Percentiles rank a stretch among this genome's conserved stretches.
These are phyloP conservation scores for Suillia variegata DNA, from an alignment of 2,888 invertebrate genomes.

Conservation along the genomic window DNA sequence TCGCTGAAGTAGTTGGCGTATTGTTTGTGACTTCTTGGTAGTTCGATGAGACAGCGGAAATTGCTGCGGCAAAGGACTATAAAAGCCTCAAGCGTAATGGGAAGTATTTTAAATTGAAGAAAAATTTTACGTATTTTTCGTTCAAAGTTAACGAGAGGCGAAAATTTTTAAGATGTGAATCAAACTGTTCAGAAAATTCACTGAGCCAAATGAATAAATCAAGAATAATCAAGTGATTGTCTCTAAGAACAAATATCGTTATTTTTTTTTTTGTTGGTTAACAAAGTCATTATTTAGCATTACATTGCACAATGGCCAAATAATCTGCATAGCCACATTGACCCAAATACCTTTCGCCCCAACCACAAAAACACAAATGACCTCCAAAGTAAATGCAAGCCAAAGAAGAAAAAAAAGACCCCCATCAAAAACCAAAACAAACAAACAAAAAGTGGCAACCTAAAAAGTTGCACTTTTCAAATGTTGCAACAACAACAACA, in stretches of 20 bases:
- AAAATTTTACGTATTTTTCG: no score
- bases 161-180: no score
- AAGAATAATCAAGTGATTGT: no score
- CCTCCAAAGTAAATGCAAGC: slow-evolving; percentile 22
- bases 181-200: no score
- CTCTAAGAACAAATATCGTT: no score
- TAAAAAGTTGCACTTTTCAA: background rate
- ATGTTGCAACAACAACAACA: background rate
- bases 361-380: slow-evolving; percentile 11
- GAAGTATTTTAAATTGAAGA: no score
- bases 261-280: no score
- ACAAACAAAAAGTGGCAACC: slow-evolving; percentile 6
- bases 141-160: no score
- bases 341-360: slow-evolving; percentile 19
- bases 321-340: background rate
- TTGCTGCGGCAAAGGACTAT: no score
- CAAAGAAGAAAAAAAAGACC: background rate
- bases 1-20: no score
- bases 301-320: background rate
- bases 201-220: no score
- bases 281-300: background rate
- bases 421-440: slow-evolving; percentile 2
- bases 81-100: no score
- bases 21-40: slow-evolving; percentile 6
- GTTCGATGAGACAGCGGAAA: background rate